These are phyloP conservation scores for Ciconia nigra DNA, from an alignment of 2,797 vertebrate genomes.

Conservation along the genomic window DNA sequence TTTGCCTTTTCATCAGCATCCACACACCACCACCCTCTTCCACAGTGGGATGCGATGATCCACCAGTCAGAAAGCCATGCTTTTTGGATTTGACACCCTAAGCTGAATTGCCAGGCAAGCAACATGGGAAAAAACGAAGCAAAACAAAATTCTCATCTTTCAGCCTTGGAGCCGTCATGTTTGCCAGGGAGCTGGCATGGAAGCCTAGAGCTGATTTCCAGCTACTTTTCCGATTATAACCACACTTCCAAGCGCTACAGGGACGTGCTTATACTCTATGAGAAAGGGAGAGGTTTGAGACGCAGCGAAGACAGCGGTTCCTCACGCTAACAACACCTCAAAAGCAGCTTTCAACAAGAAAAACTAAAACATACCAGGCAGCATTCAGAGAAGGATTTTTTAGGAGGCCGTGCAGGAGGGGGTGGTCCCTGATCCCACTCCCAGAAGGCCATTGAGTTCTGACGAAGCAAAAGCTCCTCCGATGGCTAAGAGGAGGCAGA, in stretches of 20 bases:
- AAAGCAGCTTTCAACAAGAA: slow-evolving; percentile 66
- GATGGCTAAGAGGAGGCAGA: slow-evolving; percentile 81
- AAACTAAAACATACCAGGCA: slow-evolving; percentile 92
- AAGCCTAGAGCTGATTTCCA: neutral
- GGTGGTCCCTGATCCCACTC: slow-evolving; percentile 89
- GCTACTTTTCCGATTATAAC: slow-evolving; percentile 40
- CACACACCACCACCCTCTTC: neutral
- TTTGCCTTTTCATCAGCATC: neutral
- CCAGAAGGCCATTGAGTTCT: slow-evolving; percentile 94
- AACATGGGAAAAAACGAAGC: neutral
- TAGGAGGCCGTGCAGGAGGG: slow-evolving; percentile 86
- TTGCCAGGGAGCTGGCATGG: neutral
- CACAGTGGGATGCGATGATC: neutral
- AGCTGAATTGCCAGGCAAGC: neutral
- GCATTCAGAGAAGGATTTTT: slow-evolving; percentile 93
- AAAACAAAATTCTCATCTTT: neutral
- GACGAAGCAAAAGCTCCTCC: slow-evolving; percentile 83
- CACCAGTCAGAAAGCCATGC: neutral
- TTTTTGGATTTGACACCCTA: neutral
- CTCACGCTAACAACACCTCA: slow-evolving; percentile 2
- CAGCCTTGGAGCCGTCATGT: fast-evolving
- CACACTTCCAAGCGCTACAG: slow-evolving; percentile 12
- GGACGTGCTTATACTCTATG: neutral
- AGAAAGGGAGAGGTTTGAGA: neutral
- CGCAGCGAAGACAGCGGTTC: neutral